These are phyloP conservation scores for Anthoptus insignis DNA, from an alignment of 2,888 invertebrate species.

Conservation along the genomic window DNA sequence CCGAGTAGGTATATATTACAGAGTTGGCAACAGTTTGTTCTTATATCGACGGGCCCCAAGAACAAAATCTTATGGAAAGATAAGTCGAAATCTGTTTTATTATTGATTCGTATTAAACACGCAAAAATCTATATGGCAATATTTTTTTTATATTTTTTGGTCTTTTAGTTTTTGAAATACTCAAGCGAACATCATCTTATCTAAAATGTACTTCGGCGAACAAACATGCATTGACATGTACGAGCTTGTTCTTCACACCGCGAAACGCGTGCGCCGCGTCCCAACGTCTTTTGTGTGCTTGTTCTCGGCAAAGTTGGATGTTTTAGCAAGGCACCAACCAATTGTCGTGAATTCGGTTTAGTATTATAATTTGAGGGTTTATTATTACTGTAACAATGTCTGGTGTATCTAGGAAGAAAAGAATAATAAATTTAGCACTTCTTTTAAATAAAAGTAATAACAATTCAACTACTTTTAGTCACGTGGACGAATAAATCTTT, in stretches of 20 bases:
- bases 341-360: neutral
- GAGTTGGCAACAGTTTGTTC: too few species aligned
- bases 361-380: neutral
- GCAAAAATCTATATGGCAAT: neutral
- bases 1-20: too few species aligned
- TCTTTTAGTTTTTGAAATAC: slow-evolving; percentile 2
- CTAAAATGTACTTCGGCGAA: neutral
- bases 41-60: slow-evolving; percentile 2
- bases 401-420: neutral
- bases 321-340: neutral
- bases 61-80: slow-evolving; percentile 4
- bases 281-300: neutral
- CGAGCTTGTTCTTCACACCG: slow-evolving; percentile 3
- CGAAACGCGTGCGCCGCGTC: neutral
- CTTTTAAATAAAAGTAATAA: neutral
- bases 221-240: slow-evolving; percentile 3
- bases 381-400: slow-evolving; percentile 1
- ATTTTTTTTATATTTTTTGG: slow-evolving; percentile 1
- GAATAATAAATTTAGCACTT: neutral
- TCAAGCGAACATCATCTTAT: slow-evolving; percentile 7
- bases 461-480: neutral
- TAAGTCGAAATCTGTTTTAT: slow-evolving; percentile 4
- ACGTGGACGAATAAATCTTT: slow-evolving; percentile 2
- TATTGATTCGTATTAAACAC: slow-evolving; percentile 1
- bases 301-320: neutral